Base-by-base conservation (phyloP, 2,797 vertebrate genomes). In the Botia kubotai region DNA sequence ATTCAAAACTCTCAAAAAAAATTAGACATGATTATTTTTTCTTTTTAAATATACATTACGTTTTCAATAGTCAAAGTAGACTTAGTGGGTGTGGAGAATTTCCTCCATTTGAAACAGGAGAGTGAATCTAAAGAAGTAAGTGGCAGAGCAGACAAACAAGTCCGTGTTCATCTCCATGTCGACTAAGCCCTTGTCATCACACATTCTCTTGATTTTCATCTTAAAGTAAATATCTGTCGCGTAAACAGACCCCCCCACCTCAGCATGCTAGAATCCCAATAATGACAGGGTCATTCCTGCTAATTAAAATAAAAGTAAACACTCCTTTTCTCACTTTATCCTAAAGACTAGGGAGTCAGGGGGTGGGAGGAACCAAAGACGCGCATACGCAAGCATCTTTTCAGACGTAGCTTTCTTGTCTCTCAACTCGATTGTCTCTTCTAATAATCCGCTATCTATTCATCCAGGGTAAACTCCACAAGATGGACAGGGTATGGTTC, bases 261-360 rank as follows among this genome's bases (percentile, higher is more conserved):
- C 86, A 86, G 82, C 81, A 81, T 65, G 82, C 87, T 83, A 86
- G 85, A 84, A 76, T 86, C 89, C 90, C 94, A 94, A 95, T 96
- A 96, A 97, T 96, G 94, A 91, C 88, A 90, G 92, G 93, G 95
- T 96, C 95, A 97, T 96, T 96, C 94, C 94, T 94, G 92, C 94
- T 96, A 96, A 98, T 98, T 98, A 98, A 99, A 97, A 95, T 95
- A 94, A 94, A 90, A 90, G 93, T 95, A 98, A 97, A 98, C 96
- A 98, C 95, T 95, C 95, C 95, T 94, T 95, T 93, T 80, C 93
- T 93, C 93, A 94, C 91, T 95, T 94, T 74, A 74, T 74, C 90
- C 85, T 84, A 92, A 92, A 95, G 95, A 93, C 90, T 50, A 43
- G 10, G 90, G 85, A 91, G 92, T 90, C 3, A 77, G 46, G 65